phyloP scores from a whole-genome alignment of 2,113 vertebrate genomes.

The Cyprinodon brontotheroides region DNA sequence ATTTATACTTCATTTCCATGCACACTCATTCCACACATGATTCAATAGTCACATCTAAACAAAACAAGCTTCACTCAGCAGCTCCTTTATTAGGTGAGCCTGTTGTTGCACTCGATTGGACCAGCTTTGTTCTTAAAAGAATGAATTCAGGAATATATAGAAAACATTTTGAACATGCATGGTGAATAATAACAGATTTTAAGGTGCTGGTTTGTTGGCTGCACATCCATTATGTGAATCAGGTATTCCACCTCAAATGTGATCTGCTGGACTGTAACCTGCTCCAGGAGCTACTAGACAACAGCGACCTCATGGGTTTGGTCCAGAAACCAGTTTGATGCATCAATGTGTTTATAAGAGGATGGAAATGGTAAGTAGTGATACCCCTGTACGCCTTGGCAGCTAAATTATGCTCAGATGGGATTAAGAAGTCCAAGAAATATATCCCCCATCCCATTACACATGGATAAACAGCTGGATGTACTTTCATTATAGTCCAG shows the following conservation, averaged over 20 bases:
- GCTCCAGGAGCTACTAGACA: too few relatives aligned
- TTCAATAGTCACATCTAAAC: background rate
- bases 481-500: too few relatives aligned
- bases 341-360: too few relatives aligned
- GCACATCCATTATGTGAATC: background rate
- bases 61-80: background rate
- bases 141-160: background rate
- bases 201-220: background rate
- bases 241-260: background rate
- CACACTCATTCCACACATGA: background rate
- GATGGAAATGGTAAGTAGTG: too few relatives aligned
- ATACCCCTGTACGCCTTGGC: too few relatives aligned
- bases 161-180: background rate
- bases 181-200: background rate
- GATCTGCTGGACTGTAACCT: background rate
- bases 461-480: too few relatives aligned
- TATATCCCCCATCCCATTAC: too few relatives aligned
- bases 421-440: too few relatives aligned
- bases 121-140: background rate
- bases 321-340: too few relatives aligned
- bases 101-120: background rate
- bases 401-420: too few relatives aligned
- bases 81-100: background rate
- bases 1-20: background rate
- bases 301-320: too few relatives aligned